Evolutionary conservation across 2,888 invertebrate genomes (phyloP), one percentile per base, ranked within the genome.

Genomic region (Drosophila bunnanda): DNA sequence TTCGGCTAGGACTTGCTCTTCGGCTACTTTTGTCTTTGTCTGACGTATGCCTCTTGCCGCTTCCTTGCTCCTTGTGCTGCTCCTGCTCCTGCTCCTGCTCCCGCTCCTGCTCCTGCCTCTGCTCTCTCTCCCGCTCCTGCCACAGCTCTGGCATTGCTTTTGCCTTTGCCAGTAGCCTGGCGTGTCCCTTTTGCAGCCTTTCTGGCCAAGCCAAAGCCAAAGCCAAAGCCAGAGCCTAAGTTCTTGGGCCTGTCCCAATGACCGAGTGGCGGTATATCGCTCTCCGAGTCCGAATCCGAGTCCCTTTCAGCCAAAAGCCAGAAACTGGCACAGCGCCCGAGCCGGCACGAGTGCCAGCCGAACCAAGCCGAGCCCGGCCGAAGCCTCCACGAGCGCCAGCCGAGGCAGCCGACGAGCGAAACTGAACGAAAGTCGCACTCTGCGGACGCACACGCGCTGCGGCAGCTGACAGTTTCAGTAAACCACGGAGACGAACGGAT

Each of bases 401-500:
- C 72, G 64, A 65, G 38, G 46, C 38, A 30, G n/a, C 25, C 0
- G 61, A 70, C 76, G 76, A 73, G 43, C 75, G 76, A 89, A 89
- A 88, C 90, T 89, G 66, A 91, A 90, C 91, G 91, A 90, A 91
- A 82, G 85, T 88, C 78, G 80, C 82, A 88, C 90, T 91, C 83
- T 87, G 88, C 78, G 78, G 82, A 75, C 77, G 82, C 79, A 82
- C 83, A 86, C 85, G 87, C 73, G 79, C 79, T 82, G 83, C 90
- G 89, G 89, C 89, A 90, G 90, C 91, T 89, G 90, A 90, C 92
- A 93, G 92, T 92, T 91, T 91, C 91, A 92, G 91, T 90, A 91
- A 93, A 92, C 92, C 91, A 92, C 92, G 91, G 90, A 91, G 91
- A 90, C 91, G 91, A 91, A 92, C 92, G 92, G 92, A 92, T 92